These are phyloP conservation scores for Drosophila tani DNA, from an alignment of 1,140 invertebrate species.

Conservation along the genomic window DNA sequence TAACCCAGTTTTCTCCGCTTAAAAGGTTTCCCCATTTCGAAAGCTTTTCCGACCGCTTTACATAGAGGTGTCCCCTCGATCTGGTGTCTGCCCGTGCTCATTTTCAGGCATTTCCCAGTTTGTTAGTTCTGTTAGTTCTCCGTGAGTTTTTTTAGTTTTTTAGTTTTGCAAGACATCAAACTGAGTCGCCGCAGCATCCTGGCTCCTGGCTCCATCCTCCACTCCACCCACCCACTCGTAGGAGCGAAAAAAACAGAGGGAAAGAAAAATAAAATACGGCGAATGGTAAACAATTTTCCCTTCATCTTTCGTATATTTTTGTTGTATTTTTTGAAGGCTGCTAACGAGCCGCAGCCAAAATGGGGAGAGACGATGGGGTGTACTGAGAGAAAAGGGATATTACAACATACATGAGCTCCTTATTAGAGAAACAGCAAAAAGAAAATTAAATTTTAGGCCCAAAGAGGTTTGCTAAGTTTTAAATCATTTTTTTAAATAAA, in stretches of 20 bases:
- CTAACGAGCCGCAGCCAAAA: slow-evolving; percentile 17
- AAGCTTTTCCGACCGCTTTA: slow-evolving; percentile 23
- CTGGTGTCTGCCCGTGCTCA: slow-evolving; percentile 47
- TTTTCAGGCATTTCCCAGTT: slow-evolving; percentile 63
- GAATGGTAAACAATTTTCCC: slow-evolving; percentile 26
- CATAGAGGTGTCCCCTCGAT: slow-evolving; percentile 50
- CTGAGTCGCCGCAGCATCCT: slow-evolving; percentile 28
- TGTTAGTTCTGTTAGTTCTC: slow-evolving; percentile 36
- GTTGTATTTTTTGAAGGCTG: slow-evolving; percentile 1
- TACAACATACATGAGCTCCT: too few species aligned
- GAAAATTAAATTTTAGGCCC: too few species aligned
- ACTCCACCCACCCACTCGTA: background rate
- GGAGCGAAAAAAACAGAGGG: background rate
- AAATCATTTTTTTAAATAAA: too few species aligned
- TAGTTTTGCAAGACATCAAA: slow-evolving; percentile 49
- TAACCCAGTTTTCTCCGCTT: slow-evolving; percentile 73
- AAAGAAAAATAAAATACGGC: slow-evolving; percentile 10
- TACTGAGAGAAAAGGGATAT: background rate
- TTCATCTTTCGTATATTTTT: slow-evolving; percentile 22
- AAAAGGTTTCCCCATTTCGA: slow-evolving; percentile 44
- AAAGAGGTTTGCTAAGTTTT: too few species aligned
- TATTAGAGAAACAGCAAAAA: too few species aligned
- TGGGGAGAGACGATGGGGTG: background rate
- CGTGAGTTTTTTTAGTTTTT: slow-evolving; percentile 44
- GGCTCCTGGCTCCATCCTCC: too few species aligned